A percentile compares a stretch with the other conserved stretches of the same genome.
phyloP scores from a whole-genome alignment of 1,140 invertebrate species.

The Drosophila paulistorum region DNA sequence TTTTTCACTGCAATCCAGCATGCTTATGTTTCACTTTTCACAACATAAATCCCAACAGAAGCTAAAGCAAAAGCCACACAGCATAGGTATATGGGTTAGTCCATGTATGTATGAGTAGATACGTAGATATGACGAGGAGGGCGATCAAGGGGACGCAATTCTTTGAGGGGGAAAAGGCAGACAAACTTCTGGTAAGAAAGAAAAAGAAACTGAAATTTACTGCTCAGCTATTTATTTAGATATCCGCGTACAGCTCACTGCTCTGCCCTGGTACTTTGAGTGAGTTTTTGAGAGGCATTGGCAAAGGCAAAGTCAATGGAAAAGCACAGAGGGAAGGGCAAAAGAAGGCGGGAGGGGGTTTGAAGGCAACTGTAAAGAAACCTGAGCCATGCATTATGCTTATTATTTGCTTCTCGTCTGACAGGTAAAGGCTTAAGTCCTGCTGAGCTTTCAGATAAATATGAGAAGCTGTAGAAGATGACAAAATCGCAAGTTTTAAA shows the following conservation, averaged over 20 bases:
- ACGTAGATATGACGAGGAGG: neutral
- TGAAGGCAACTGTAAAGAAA: constrained; percentile 52
- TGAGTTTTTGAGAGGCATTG: constrained; percentile 6
- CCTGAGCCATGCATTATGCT: constrained; percentile 69
- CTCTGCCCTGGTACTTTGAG: constrained; percentile 20
- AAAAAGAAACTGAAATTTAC: constrained; percentile 38
- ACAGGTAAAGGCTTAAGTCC: constrained; percentile 64
- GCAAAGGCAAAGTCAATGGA: neutral
- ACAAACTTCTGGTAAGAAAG: constrained; percentile 44
- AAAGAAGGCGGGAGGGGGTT: neutral
- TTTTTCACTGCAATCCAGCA: constrained; percentile 61
- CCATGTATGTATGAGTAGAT: constrained; percentile 24
- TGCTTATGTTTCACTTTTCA: constrained; percentile 80
- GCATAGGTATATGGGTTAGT: constrained; percentile 26
- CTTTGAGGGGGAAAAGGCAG: constrained; percentile 18
- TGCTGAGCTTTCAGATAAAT: constrained; percentile 56
- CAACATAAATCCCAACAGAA: constrained; percentile 75
- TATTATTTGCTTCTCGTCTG: constrained; percentile 58
- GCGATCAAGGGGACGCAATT: no score
- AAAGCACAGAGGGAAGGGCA: neutral
- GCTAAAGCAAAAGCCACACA: constrained; percentile 51
- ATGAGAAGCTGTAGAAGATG: constrained; percentile 47
- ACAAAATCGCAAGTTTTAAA: constrained; percentile 62
- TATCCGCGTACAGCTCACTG: constrained; percentile 26
- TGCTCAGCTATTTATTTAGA: constrained; percentile 77